Base-by-base conservation (phyloP, 2,888 invertebrate genomes). In the Ennomos erosarius region DNA sequence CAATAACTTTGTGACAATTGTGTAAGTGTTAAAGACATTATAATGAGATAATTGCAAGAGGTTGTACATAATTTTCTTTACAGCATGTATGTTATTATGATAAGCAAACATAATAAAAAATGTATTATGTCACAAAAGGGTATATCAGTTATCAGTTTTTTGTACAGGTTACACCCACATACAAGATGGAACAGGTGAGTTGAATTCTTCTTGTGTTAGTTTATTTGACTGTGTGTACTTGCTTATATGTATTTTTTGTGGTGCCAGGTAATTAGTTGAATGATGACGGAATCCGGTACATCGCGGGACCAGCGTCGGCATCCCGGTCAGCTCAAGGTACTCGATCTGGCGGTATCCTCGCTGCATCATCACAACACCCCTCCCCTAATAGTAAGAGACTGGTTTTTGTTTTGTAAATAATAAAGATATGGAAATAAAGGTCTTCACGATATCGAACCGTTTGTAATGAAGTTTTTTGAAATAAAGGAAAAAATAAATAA, bases 371-470 rank as follows among this genome's bases (percentile, higher is more conserved):
- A 55, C 75, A 56, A 69, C 79, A 71, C 67, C 76, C 68, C 68
- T 66, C 88, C 78, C 76, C 69, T 89, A 88, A 91, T 90, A 91
- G 91, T 92, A 92, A 92, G 91, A 87, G 66, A 72, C 82, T 80
- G 90, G 92, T 90, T 89, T 82, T 85, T 82, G 84, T 84, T 88
- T 81, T 89, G 89, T 89, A 81, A 87, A 84, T 81, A 86, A 85
- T 55, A 59, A 85, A 85, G 73, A 79, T 71, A 72, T 72, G 66
- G 66, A 66, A 81, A 79, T 81, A 81, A 83, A 84, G 75, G 69
- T 75, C 71, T 79, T 74, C 80, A 76, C 74, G 57, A 74, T 76
- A 74, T 70, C 72, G 73, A 73, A 71, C 69, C 64, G 63, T 74
- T 72, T 81, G 78, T 82, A 75, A 70, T 68, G 69, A 69, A 67